A percentile compares a stretch with the other conserved stretches of the same genome.
Conservation (phyloP, 2,797 vertebrate genomes). For the Catharus ustulatus region DNA sequence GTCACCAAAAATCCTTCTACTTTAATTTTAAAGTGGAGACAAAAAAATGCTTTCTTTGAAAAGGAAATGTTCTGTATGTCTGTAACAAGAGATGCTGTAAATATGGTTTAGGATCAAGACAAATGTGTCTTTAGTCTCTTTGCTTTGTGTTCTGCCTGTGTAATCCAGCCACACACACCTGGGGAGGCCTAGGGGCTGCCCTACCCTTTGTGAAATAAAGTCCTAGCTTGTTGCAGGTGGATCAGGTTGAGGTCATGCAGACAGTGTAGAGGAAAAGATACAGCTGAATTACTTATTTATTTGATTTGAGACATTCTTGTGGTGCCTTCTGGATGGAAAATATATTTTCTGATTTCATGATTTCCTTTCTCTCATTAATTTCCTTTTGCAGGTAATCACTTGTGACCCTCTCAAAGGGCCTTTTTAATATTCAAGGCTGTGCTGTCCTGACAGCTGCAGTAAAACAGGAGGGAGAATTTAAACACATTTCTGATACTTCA, state of each 20-base stretch:
- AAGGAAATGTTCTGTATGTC: background rate
- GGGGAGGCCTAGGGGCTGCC: background rate
- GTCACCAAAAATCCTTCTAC: background rate
- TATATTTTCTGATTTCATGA: background rate
- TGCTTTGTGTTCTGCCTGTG: background rate
- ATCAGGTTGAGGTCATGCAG: background rate
- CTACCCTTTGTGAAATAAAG: background rate
- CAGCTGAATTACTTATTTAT: background rate
- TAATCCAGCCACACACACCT: too few relatives aligned
- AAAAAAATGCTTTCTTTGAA: background rate
- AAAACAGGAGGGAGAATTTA: background rate
- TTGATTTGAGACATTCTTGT: background rate
- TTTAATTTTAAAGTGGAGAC: background rate
- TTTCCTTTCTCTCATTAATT: background rate
- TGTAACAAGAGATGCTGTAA: background rate
- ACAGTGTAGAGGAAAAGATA: background rate
- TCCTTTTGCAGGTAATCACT: background rate
- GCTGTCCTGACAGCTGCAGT: background rate
- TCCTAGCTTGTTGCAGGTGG: background rate
- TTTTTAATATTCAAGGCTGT: background rate
- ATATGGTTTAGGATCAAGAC: background rate
- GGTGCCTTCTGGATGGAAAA: background rate
- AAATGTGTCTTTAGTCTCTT: accelerated
- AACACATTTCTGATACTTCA: background rate
- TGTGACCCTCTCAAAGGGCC: background rate